These are phyloP conservation scores for Kryptolebias ocellatus DNA, from an alignment of 2,797 vertebrate genomes.

Conservation along the genomic window DNA sequence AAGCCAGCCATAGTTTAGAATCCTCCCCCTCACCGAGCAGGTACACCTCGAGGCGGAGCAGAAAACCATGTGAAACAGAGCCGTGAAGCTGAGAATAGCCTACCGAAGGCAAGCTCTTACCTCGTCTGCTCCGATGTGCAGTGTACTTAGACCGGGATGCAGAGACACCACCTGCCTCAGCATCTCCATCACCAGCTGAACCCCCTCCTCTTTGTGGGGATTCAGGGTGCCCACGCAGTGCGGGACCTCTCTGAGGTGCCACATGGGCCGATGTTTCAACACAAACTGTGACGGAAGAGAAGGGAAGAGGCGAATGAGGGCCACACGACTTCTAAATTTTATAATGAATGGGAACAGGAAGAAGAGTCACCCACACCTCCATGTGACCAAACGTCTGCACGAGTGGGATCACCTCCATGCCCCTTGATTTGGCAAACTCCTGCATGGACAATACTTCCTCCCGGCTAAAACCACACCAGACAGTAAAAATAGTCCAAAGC, in stretches of 20 bases:
- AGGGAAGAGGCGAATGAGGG: background rate
- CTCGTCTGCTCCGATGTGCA: conserved; percentile 86
- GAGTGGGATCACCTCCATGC: conserved; percentile 90
- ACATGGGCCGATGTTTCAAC: conserved; percentile 87
- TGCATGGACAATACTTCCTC: conserved; percentile 86
- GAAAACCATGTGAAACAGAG: background rate
- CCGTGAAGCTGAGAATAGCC: background rate
- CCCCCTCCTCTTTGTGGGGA: conserved; percentile 85
- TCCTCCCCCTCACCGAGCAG: conserved; percentile 90
- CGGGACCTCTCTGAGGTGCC: conserved; percentile 86
- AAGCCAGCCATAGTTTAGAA: conserved; percentile 86
- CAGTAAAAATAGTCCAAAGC: background rate
- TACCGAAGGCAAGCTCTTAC: conserved; percentile 24
- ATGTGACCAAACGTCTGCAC: conserved; percentile 97
- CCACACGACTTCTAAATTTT: background rate
- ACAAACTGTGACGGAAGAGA: conserved; percentile 84
- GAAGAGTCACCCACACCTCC: conserved; percentile 84
- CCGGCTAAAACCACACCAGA: conserved; percentile 73
- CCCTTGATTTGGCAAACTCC: conserved; percentile 77
- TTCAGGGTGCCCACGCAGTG: conserved; percentile 90
- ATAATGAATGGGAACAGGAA: background rate
- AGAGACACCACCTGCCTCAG: conserved; percentile 89
- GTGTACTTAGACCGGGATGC: conserved; percentile 79
- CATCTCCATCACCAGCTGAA: conserved; percentile 87
- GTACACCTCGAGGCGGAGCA: conserved; percentile 84